Percentiles rank a stretch among this genome's conserved stretches.
Evolutionary conservation across 2,888 invertebrate species (phyloP).

Genomic region (Scaptomyza flava): DNA sequence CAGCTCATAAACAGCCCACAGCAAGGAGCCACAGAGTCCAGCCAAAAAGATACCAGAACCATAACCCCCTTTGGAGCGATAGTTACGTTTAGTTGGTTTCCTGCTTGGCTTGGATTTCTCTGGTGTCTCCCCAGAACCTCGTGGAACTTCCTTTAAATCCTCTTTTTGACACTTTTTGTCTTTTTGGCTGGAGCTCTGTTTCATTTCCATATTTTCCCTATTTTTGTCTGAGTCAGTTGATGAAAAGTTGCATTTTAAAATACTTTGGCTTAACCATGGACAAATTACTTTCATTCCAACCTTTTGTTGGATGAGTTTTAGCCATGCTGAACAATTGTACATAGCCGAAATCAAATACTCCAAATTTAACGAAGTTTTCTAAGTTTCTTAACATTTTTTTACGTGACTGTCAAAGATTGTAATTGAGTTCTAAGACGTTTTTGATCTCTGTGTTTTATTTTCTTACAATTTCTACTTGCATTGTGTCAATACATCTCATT

Average conservation of each 20-base stretch:
- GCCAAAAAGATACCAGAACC: conserved; percentile 85
- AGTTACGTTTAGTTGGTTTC: background rate
- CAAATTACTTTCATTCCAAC: background rate
- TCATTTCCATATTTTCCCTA: background rate
- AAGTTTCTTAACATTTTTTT: conserved; percentile 14
- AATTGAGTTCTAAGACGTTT: background rate
- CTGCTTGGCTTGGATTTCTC: background rate
- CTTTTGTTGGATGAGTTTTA: conserved; percentile 22
- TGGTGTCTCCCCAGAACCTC: too few species aligned
- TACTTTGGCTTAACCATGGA: background rate
- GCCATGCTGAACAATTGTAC: conserved; percentile 30
- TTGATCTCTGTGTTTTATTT: background rate
- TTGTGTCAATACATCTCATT: conserved; percentile 8
- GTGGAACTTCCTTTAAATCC: background rate
- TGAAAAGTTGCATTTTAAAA: background rate
- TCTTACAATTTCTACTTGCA: background rate
- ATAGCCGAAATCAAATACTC: conserved; percentile 19
- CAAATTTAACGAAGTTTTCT: conserved; percentile 22
- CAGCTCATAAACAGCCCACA: conserved; percentile 88
- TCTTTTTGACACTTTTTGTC: background rate
- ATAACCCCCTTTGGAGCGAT: conserved; percentile 4
- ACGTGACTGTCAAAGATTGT: background rate
- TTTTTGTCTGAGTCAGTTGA: background rate
- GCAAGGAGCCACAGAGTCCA: conserved; percentile 86
- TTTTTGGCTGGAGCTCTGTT: background rate